Evolutionary conservation across 2,888 invertebrate species (phyloP), one percentile per base, ranked within the genome.

Genomic region (Taphrorychus bicolor): DNA sequence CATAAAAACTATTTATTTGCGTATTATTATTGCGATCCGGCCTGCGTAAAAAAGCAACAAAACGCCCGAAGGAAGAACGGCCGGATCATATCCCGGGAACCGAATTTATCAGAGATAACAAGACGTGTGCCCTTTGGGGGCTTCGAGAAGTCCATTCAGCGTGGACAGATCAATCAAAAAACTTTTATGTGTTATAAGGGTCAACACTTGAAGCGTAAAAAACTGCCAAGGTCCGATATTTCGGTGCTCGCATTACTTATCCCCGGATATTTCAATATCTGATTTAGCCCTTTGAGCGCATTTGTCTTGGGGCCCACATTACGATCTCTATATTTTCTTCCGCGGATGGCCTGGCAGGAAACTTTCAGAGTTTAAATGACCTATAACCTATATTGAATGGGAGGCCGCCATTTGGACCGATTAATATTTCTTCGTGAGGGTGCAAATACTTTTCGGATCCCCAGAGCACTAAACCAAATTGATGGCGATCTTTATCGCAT

Each of bases 131-230:
- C 54, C 54, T 54, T 61, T 53, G 53, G 54, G 54, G 48, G 42
- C 40, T 45, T 52, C 18, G 52, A 24, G 45, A 17, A 11, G 22
- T 48, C 45, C 19, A 61, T 54, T 61, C 54, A 54, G 45, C 54
- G 45, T 40, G 54, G 45, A 19, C 45, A 45, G 61, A 61, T 61
- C 61, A 61, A 61, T 61, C 53, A 61, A 54, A 52, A 51, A 61
- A 54, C 54, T 61, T 61, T 54, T 61, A 54, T 61, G 24, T 54
- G 32, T 32, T 32, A 42, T 61, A 24, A 61, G 54, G 61, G 61
- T 61, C 61, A 61, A 45, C 59, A 45, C 18, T 52, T 61, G 42
- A 42, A 54, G 22, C 45, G 54, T 61, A 45, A 61, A 61, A 61
- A 41, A 32, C 32, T 32, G 3, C 32, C 32, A 32, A 32, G 3